Evolutionary conservation across 2,888 invertebrate genomes (phyloP).

Genomic region (Carpatolechia fugitivella): DNA sequence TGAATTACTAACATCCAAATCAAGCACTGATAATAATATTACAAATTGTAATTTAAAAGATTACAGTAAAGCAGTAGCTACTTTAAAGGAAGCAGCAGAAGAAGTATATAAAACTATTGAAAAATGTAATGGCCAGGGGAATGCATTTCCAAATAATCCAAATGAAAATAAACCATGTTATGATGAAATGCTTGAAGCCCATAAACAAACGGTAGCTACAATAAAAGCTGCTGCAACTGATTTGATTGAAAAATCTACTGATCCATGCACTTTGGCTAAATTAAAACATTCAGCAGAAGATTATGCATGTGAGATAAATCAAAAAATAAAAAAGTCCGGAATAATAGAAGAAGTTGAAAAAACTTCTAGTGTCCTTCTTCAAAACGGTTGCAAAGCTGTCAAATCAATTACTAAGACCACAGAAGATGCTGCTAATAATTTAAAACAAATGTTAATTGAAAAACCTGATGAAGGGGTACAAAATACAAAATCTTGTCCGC

Average conservation of each 20-base stretch:
- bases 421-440: neutral
- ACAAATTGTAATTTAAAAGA: too few relatives aligned
- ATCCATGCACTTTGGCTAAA: conserved; percentile 1
- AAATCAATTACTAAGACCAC: neutral
- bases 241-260: conserved; percentile 38
- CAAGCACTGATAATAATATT: too few relatives aligned
- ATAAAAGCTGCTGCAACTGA: conserved; percentile 46
- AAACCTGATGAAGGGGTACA: too few relatives aligned
- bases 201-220: conserved; percentile 37
- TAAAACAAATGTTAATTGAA: neutral
- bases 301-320: neutral
- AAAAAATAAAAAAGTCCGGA: neutral
- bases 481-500: neutral
- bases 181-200: conserved; percentile 22
- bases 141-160: too few relatives aligned
- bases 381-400: neutral
- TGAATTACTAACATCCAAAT: too few relatives aligned
- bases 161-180: too few relatives aligned
- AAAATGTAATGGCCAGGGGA: too few relatives aligned
- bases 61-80: neutral
- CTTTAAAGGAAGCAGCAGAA: neutral
- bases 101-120: too few relatives aligned
- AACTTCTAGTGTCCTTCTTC: neutral
- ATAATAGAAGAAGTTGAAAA: neutral
- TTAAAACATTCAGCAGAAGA: neutral